Base-by-base conservation (phyloP, 2,888 invertebrate species). In the Xanthorhoe designata region DNA sequence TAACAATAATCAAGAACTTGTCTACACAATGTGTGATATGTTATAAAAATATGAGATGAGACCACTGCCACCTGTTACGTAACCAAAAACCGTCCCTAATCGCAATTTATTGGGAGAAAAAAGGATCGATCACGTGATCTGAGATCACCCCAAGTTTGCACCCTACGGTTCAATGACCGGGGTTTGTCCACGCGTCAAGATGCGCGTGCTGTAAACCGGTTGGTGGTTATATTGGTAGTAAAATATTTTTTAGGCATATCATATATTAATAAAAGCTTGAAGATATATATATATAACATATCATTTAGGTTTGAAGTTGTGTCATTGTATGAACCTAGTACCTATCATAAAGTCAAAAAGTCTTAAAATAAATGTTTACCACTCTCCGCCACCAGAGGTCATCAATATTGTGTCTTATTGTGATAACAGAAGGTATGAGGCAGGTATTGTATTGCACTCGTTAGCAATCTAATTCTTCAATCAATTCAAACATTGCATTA, bases 101-200 rank as follows among this genome's bases (percentile, higher is more conserved):
- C 54, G 35, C 18, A 15, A 55, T 66, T 64, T 53, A 70, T 50
- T 60, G 61, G 50, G 52, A 62, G 56, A 69, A 70, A 64, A 66
- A 58, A 50, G 55, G 57, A 71, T 71, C 70, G 70, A 74, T 74
- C 70, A 72, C 65, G 70, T 69, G 68, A 68, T 74, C 66, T 68
- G 66, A 70, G 70, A 68, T 70, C 74, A 68, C 74, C 74, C 72
- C 59, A 69, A 72, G 65, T 61, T 66, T 69, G 66, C 72, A 64
- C 73, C 70, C 69, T 60, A 65, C 47, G 61, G 74, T 71, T 69
- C 74, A 64, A 70, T 42, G 72, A 71, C 74, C 67, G 49, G 24
- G 61, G 57, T 32, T 52, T 67, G 70, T 66, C 71, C 73, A 71
- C 64, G 64, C 67, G 63, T 60, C 52, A 63, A 60, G 66, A 66